phyloP scores from a whole-genome alignment of 2,113 vertebrate genomes.

The Fulmarus glacialis region DNA sequence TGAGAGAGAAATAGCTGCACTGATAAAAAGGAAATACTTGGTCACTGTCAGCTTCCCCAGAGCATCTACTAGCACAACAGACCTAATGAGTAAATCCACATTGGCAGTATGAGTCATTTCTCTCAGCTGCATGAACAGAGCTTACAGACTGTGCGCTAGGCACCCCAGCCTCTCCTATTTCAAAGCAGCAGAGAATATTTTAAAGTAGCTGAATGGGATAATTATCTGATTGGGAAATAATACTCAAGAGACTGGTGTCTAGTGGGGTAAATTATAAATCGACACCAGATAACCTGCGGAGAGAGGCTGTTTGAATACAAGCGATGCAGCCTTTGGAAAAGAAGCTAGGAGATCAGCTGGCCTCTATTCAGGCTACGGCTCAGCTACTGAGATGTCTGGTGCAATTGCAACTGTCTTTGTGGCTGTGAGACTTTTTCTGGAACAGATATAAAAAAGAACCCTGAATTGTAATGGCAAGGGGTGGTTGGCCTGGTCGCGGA shows the following conservation, averaged over 20 bases:
- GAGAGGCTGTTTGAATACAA: not conserved
- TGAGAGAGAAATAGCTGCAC: conserved; percentile 52
- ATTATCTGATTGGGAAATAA: conserved; percentile 8
- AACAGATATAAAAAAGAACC: not conserved
- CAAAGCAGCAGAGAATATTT: conserved; percentile 46
- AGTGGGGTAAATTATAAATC: not conserved
- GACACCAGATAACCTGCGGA: not conserved
- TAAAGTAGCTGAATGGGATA: not conserved
- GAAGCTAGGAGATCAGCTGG: not conserved
- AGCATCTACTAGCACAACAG: conserved; percentile 54
- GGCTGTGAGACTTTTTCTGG: not conserved
- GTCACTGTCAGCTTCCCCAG: conserved; percentile 62
- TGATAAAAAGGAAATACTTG: conserved; percentile 74
- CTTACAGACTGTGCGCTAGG: not conserved
- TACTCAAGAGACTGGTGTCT: not conserved
- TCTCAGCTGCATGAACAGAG: conserved; percentile 54
- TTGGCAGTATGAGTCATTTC: conserved; percentile 64
- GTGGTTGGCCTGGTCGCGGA: not conserved
- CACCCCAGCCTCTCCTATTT: conserved; percentile 18
- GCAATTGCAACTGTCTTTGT: not conserved
- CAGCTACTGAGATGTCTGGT: not conserved
- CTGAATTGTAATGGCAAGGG: not conserved
- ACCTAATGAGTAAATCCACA: conserved; percentile 70
- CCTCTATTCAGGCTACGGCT: not conserved
- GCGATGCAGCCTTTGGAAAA: not conserved